Evolutionary conservation across 2,797 vertebrate genomes (phyloP).

Genomic region (Enteromius mattozi): DNA sequence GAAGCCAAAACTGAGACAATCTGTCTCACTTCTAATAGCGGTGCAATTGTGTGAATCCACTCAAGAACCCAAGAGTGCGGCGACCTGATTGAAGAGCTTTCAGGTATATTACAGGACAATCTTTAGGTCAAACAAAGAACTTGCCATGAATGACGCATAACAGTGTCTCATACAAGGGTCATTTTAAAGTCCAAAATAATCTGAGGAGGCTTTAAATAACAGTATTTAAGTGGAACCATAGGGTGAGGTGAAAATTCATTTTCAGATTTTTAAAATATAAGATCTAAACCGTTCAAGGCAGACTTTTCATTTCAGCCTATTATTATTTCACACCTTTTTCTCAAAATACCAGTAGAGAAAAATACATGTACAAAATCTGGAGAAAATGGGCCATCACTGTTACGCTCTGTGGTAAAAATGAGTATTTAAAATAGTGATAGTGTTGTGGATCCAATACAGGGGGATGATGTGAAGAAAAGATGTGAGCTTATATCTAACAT

Average conservation of each 20-base stretch:
- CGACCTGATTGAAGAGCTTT: conserved; percentile 55
- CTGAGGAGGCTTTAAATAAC: neutral
- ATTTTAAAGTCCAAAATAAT: neutral
- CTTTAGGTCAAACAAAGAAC: conserved; percentile 41
- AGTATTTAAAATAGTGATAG: neutral
- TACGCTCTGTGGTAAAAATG: neutral
- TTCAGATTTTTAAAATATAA: neutral
- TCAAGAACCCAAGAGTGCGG: neutral
- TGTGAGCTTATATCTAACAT: neutral
- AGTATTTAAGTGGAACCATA: neutral
- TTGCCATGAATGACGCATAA: conserved; percentile 9
- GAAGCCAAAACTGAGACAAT: conserved; percentile 1
- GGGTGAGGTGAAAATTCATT: neutral
- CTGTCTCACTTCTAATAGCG: neutral
- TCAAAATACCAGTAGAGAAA: neutral
- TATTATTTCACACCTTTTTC: too few relatives aligned
- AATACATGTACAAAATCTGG: neutral
- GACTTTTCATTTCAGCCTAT: neutral
- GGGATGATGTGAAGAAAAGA: neutral
- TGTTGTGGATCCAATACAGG: neutral
- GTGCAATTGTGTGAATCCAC: conserved; percentile 24
- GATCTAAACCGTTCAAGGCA: neutral
- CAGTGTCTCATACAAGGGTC: neutral
- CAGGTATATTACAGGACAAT: conserved; percentile 28
- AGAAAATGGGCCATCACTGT: neutral